These are phyloP conservation scores for Psilanteris sp. DNA, from an alignment of 1,140 invertebrate genomes.

Conservation along the genomic window DNA sequence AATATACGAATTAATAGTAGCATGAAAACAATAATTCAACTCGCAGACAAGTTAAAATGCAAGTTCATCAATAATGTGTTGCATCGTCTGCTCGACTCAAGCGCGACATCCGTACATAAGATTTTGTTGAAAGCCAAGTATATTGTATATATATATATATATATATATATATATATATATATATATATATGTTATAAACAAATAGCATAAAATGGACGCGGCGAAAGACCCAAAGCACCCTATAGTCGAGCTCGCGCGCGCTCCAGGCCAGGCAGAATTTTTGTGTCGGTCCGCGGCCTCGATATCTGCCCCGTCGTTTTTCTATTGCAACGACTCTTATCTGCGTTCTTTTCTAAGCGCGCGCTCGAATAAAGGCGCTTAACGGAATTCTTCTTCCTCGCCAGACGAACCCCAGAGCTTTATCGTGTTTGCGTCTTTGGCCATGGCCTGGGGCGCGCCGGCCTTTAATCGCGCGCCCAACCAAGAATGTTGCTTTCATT, in stretches of 20 bases:
- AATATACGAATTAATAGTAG: too few relatives aligned
- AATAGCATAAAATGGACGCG: not conserved
- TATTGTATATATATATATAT: too few relatives aligned
- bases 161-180: too few relatives aligned
- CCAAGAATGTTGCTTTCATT: conserved; percentile 49
- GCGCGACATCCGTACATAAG: too few relatives aligned
- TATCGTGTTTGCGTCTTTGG: conserved; percentile 54
- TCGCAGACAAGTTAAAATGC: too few relatives aligned
- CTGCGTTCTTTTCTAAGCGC: conserved; percentile 42
- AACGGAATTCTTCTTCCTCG: conserved; percentile 58
- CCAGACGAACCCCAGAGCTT: conserved; percentile 57
- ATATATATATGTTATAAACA: too few relatives aligned
- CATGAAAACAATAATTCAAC: too few relatives aligned
- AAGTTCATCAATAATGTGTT: too few relatives aligned
- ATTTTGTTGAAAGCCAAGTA: too few relatives aligned
- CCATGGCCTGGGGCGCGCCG: conserved; percentile 30
- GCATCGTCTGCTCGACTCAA: too few relatives aligned
- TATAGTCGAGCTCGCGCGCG: conserved; percentile 21
- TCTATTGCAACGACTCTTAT: conserved; percentile 59
- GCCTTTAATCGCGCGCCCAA: conserved; percentile 58
- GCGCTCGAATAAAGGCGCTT: conserved; percentile 55
- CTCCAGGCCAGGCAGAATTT: conserved; percentile 46
- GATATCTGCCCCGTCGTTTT: conserved; percentile 56
- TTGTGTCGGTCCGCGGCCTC: conserved; percentile 21
- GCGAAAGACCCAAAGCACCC: conserved; percentile 36